Conservation (phyloP, 1,140 invertebrate genomes). For the Drosophila sproati region DNA sequence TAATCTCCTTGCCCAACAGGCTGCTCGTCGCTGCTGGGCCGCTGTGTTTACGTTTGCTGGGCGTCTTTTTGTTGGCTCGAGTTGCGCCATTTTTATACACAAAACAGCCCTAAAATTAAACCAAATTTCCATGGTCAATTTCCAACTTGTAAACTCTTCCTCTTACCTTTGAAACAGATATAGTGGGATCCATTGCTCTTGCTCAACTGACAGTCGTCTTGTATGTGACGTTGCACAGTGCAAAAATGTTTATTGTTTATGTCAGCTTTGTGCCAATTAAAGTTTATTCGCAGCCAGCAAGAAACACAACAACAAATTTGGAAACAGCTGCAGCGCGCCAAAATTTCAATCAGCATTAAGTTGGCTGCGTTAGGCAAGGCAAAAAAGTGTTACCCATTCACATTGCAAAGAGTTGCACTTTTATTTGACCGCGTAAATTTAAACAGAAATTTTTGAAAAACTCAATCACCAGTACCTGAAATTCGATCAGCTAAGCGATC, state of each 20-base stretch:
- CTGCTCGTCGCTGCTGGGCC: conserved; percentile 16
- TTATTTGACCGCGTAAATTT: conserved; percentile 9
- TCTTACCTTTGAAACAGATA: conserved; percentile 84
- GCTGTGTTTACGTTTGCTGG: conserved; percentile 50
- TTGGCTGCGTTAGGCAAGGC: background rate
- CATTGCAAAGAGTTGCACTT: background rate
- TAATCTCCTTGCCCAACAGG: conserved; percentile 76
- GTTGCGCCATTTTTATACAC: conserved; percentile 85
- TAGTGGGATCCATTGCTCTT: conserved; percentile 77
- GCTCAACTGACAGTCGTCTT: conserved; percentile 7
- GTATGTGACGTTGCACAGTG: background rate
- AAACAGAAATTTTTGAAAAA: background rate
- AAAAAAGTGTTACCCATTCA: conserved; percentile 37
- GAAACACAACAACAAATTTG: conserved; percentile 40
- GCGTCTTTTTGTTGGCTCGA: conserved; percentile 75
- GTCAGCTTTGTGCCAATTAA: conserved; percentile 68
- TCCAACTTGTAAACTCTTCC: too few species aligned
- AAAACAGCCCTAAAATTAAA: conserved; percentile 86
- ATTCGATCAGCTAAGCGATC: background rate
- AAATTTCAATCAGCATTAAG: conserved; percentile 27
- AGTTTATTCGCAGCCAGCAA: conserved; percentile 58
- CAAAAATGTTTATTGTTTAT: conserved; percentile 49
- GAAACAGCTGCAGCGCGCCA: conserved; percentile 49
- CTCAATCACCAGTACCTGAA: background rate
- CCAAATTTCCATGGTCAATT: background rate